Evolutionary conservation across 2,113 vertebrate genomes (phyloP), one percentile per base, ranked within the genome.

Genomic region (Paradisaea rubra): DNA sequence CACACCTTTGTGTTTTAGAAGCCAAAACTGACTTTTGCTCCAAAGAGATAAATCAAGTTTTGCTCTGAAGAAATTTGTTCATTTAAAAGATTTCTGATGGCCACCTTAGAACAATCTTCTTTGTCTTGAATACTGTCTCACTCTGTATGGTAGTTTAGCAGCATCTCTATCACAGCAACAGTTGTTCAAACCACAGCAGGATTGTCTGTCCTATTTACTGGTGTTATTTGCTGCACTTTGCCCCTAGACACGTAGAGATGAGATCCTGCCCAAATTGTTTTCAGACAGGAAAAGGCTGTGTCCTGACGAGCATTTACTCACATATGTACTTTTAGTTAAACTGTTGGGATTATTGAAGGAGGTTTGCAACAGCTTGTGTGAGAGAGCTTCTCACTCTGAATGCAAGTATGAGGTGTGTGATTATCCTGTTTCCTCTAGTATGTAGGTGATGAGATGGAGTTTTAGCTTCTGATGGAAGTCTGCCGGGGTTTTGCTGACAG

Each of bases 191-290:
- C 44, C 25, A 15, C 30, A 59, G 37, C 37, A 86, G 47, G 24
- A 50, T 81, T 70, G 14, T 24, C 33, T 73, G 35, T 70, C 16
- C 15, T 78, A 1, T 73, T 77, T 78, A 22, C 21, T 49, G 19
- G 10, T 11, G 4, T 76, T 60, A 45, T 45, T 86, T 83, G 17
- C 53, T 10, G 4, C 6, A 13, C 8, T 83, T 93, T 61, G 22
- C 73, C 35, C 49, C 27, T 42, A 54, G 76, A 69, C 12, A 56
- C 0, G 0, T 5, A 45, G 44, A 56, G 35, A 52, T 35, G 37
- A 77, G 30, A 41, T 80, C 37, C 66, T 77, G 22, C 27, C 23
- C 5, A 37, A 2, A 11, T 41, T 22, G 41, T 88, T 72, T 78
- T 16, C 35, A 66, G 20, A 25, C 4, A 49, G 60, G 54, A 91